Percentiles rank a stretch among this genome's conserved stretches.
These are phyloP conservation scores for Teinopalpus imperialis DNA, from an alignment of 2,888 invertebrate species.

Conservation along the genomic window DNA sequence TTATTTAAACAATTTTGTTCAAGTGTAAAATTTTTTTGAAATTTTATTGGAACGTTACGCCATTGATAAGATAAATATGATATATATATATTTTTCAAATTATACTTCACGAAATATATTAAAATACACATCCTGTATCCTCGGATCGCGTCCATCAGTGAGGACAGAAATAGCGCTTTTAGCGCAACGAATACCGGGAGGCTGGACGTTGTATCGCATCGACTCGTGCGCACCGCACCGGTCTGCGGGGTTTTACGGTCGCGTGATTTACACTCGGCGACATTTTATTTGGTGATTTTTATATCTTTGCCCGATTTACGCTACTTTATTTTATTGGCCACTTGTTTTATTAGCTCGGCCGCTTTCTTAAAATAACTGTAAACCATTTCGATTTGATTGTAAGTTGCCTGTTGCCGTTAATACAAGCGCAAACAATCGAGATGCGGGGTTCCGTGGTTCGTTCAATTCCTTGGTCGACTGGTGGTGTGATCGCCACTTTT, in stretches of 20 bases:
- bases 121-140: slow-evolving; percentile 2
- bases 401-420: no score
- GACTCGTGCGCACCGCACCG: slow-evolving; percentile 12
- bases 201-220: neutral
- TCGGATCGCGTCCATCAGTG: slow-evolving; percentile 1
- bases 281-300: slow-evolving; percentile 25
- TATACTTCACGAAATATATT: no score
- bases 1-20: no score
- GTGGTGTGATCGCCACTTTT: no score
- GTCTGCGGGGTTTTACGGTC: slow-evolving; percentile 1
- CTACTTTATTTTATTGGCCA: slow-evolving; percentile 19
- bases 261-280: slow-evolving; percentile 18
- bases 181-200: neutral
- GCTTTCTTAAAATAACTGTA: slow-evolving; percentile 16
- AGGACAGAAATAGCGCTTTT: slow-evolving; percentile 14
- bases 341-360: slow-evolving; percentile 17
- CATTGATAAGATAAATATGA: no score
- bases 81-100: no score
- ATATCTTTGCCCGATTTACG: slow-evolving; percentile 20
- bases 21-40: no score
- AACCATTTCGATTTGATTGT: no score
- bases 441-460: no score
- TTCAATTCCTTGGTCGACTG: no score
- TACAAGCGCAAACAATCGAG: no score
- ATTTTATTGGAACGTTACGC: no score